Percentiles rank a stretch among this genome's conserved stretches.
phyloP scores from a whole-genome alignment of 2,888 invertebrate genomes.

The Anarsia innoxiella region DNA sequence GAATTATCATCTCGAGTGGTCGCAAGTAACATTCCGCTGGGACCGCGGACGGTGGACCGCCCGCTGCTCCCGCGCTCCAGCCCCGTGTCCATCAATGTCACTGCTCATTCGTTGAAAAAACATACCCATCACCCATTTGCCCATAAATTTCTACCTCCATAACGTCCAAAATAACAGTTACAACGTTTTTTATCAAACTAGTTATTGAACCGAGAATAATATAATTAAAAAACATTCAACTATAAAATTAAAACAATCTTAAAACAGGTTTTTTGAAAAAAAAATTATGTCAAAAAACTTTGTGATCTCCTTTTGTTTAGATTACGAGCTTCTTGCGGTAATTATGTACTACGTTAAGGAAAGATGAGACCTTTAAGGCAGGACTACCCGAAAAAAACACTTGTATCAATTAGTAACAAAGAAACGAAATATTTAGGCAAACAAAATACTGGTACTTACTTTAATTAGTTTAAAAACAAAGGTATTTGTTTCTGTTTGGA shows the following conservation, averaged over 20 bases:
- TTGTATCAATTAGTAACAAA: slow-evolving; percentile 47
- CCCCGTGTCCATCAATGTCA: slow-evolving; percentile 55
- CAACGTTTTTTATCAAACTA: too few species aligned
- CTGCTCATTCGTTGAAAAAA: slow-evolving; percentile 38
- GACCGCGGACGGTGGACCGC: too few species aligned
- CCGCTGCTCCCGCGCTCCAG: slow-evolving; percentile 22
- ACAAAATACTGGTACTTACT: slow-evolving; percentile 37
- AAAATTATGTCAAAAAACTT: too few species aligned
- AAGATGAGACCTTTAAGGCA: too few species aligned
- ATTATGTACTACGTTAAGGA: too few species aligned
- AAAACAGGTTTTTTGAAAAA: too few species aligned
- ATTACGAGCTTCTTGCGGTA: too few species aligned
- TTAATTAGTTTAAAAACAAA: slow-evolving; percentile 63
- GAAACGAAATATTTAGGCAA: slow-evolving; percentile 30
- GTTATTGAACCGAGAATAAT: too few species aligned
- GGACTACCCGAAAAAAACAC: slow-evolving; percentile 29
- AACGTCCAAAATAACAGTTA: too few species aligned
- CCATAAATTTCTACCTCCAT: slow-evolving; percentile 26
- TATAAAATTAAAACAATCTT: too few species aligned
- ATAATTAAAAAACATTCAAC: too few species aligned
- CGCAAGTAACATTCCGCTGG: slow-evolving; percentile 10
- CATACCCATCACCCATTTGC: slow-evolving; percentile 28
- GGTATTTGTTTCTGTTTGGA: slow-evolving; percentile 32
- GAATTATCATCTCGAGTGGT: not conserved
- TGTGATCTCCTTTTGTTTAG: too few species aligned